Conservation (phyloP, 1,140 invertebrate species). For the Bombus ignitus region DNA sequence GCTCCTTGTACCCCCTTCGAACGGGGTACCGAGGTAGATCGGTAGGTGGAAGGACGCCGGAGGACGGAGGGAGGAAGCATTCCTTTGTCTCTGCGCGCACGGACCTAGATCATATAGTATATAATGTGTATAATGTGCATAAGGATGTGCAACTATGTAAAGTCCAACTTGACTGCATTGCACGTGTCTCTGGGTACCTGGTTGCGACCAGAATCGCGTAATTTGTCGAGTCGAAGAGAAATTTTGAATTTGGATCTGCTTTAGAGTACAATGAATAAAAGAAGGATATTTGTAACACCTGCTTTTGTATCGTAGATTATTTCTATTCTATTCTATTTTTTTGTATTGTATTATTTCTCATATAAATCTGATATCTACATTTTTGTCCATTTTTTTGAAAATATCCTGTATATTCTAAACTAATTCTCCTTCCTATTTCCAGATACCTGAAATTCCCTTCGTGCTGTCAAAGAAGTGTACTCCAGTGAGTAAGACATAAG, state of each 20-base stretch:
- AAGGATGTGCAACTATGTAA: slow-evolving; percentile 36
- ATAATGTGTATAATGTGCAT: slow-evolving; percentile 64
- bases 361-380: no score
- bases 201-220: background rate
- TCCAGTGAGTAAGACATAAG: background rate
- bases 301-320: no score
- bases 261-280: background rate
- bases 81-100: slow-evolving; percentile 81
- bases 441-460: background rate
- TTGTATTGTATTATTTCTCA: no score
- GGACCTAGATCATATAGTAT: slow-evolving; percentile 75
- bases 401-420: background rate
- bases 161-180: background rate
- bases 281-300: no score
- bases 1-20: slow-evolving; percentile 70
- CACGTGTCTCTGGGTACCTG: background rate
- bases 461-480: background rate
- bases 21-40: slow-evolving; percentile 72
- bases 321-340: no score
- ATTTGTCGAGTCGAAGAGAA: background rate
- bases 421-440: background rate
- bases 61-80: slow-evolving; percentile 71
- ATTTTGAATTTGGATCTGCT: background rate
- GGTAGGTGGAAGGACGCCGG: slow-evolving; percentile 69
- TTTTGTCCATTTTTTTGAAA: background rate